Base-by-base conservation (phyloP, 1,140 invertebrate species). In the Drosophila lacteicornis region DNA sequence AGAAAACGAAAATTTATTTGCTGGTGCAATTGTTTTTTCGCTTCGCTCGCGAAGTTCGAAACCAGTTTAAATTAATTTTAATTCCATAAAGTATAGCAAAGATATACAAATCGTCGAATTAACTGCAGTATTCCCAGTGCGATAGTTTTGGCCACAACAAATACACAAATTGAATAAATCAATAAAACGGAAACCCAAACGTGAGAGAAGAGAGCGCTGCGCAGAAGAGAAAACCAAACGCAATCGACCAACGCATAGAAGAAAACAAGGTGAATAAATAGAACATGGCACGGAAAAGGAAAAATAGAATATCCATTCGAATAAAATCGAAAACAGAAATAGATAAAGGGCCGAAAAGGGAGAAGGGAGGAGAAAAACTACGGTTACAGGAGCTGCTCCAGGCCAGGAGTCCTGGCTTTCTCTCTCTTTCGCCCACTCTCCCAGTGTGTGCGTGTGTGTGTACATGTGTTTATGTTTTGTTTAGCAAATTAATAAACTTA, bases 231-330 rank as follows among this genome's bases (percentile, higher is more conserved):
- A 82, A 83, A 87, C 53, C 40, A 22, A 73, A 73, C 65, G 67
- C 46, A 67, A 80, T 45, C 67, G 67, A 68, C 69, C 82, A 86
- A 86, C 82, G 77, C 79, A 80, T 77, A 70, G 73, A 80, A 79
- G 70, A 59, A 62, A 79, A 78, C 80, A 87, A 88, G 84, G 84
- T 88, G 83, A 87, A 87, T 87, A 87, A 85, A 79, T 84, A 85
- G 82, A 73, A 78, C 58, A 74, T 50, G 70, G 65, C 79, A 68
- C 57, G 57, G 49, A 51, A 74, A 61, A 67, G 27, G 17, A 43
- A 58, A 66, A 79, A 58, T 55, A 62, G 60, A 51, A 55, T 25
- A 56, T 50, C 70, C 80, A 85, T 68, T 69, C 62, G 75, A 78
- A 67, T 58, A 47, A 46, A 82, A 70, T 81, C 55, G 62, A 82